phyloP scores from a whole-genome alignment of 2,888 invertebrate species.

The Liopterus haemorrhoidalis region DNA sequence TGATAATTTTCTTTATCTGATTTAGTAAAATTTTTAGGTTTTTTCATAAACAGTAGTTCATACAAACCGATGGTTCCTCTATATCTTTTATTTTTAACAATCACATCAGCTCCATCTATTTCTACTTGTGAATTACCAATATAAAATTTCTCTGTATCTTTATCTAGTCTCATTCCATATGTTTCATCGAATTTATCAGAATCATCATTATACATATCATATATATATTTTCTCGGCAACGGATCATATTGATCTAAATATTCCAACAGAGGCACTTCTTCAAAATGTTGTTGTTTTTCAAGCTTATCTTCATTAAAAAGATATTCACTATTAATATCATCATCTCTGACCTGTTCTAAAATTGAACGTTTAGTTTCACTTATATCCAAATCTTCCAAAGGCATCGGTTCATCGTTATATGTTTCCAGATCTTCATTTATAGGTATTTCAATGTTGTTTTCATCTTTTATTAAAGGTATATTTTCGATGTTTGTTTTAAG shows the following conservation, averaged over 20 bases:
- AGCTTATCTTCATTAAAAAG: slow-evolving; percentile 3
- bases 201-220: slow-evolving; percentile 16
- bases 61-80: slow-evolving; percentile 7
- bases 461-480: not conserved
- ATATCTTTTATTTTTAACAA: slow-evolving; percentile 6
- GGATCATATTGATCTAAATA: slow-evolving; percentile 17
- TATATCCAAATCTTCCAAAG: not conserved
- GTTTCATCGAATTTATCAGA: slow-evolving; percentile 5
- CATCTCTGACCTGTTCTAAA: not conserved
- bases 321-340: not conserved
- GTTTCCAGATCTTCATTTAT: not conserved
- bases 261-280: slow-evolving; percentile 2
- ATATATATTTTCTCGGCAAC: slow-evolving; percentile 7
- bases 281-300: slow-evolving; percentile 6
- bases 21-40: not conserved
- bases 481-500: not conserved
- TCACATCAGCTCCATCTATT: slow-evolving; percentile 7
- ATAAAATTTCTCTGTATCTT: not conserved
- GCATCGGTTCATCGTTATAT: too few species aligned
- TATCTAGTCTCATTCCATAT: slow-evolving; percentile 17
- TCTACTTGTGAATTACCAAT: not conserved
- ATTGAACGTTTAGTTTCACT: not conserved
- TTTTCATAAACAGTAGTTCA: slow-evolving; percentile 8
- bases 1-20: slow-evolving; percentile 4
- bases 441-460: not conserved